Conservation (phyloP, 37 sponge, comb jelly and placozoan genomes). For the Ephydatia muelleri region DNA sequence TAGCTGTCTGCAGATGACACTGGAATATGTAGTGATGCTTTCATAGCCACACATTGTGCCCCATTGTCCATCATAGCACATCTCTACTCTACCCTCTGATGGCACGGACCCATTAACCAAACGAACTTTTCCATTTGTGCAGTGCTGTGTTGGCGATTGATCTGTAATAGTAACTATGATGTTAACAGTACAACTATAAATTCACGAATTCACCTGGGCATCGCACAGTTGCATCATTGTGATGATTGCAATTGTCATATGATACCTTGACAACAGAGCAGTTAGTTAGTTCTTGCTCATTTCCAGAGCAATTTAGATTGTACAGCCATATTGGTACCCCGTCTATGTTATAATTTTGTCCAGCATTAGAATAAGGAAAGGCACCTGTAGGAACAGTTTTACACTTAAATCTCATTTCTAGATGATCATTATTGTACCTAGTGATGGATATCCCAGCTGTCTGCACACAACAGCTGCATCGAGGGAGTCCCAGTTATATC, state of each 20-base stretch:
- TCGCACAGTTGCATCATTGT: not conserved
- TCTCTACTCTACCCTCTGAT: not conserved
- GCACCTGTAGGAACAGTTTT: not conserved
- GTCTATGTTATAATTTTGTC: not conserved
- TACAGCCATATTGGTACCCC: not conserved
- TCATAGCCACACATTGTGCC: not conserved
- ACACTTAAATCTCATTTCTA: not conserved
- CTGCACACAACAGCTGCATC: not conserved
- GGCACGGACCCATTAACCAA: not conserved
- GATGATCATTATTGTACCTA: not conserved
- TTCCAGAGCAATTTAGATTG: not conserved
- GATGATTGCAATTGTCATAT: not conserved
- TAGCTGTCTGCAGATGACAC: not conserved
- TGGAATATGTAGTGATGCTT: not conserved
- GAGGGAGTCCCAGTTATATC: conserved; percentile 13
- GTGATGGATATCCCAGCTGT: not conserved
- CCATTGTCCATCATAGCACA: not conserved
- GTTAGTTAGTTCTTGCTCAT: not conserved
- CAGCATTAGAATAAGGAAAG: not conserved
- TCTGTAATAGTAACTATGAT: no score
- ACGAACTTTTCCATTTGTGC: conserved; percentile 1
- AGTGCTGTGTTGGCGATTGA: no score
- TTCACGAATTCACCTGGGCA: not conserved
- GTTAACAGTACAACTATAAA: not conserved
- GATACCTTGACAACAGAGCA: not conserved